Conservation (phyloP, 2,888 invertebrate species). For the Andrena bicolor region DNA sequence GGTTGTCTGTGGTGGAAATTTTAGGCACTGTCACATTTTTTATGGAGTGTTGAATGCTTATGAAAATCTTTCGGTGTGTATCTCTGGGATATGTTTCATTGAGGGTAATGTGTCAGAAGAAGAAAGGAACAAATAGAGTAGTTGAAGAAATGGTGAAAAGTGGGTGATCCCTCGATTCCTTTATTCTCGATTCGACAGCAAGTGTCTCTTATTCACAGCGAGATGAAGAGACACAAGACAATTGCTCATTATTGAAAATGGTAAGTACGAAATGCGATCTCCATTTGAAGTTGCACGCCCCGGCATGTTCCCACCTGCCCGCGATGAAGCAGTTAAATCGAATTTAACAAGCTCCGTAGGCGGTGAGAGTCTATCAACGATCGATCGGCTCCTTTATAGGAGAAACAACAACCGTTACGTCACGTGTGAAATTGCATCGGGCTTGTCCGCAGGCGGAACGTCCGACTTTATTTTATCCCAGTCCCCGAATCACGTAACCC, state of each 20-base stretch:
- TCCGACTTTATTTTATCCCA: conserved; percentile 13
- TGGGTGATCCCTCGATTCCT: too few relatives aligned
- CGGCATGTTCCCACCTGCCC: not conserved
- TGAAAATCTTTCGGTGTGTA: too few relatives aligned
- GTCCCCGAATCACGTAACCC: conserved; percentile 38
- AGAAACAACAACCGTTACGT: conserved; percentile 36
- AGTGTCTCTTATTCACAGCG: too few relatives aligned
- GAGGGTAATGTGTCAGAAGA: too few relatives aligned
- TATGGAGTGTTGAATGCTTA: not conserved
- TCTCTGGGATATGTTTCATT: too few relatives aligned
- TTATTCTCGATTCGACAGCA: too few relatives aligned
- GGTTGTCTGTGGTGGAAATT: not conserved
- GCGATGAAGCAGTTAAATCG: not conserved
- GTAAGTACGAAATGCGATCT: not conserved
- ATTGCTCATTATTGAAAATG: not conserved
- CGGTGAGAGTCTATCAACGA: conserved; percentile 8
- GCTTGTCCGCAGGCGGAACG: conserved; percentile 29
- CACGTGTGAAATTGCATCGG: conserved; percentile 46
- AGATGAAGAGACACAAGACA: too few relatives aligned
- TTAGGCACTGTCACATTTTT: not conserved
- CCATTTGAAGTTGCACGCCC: not conserved
- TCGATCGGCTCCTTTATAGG: conserved; percentile 17
- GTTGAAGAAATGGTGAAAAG: too few relatives aligned
- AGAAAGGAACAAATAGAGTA: too few relatives aligned
- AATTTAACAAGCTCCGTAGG: not conserved